Conservation (phyloP, 2,888 invertebrate species). For the Mycalesis mineus region DNA sequence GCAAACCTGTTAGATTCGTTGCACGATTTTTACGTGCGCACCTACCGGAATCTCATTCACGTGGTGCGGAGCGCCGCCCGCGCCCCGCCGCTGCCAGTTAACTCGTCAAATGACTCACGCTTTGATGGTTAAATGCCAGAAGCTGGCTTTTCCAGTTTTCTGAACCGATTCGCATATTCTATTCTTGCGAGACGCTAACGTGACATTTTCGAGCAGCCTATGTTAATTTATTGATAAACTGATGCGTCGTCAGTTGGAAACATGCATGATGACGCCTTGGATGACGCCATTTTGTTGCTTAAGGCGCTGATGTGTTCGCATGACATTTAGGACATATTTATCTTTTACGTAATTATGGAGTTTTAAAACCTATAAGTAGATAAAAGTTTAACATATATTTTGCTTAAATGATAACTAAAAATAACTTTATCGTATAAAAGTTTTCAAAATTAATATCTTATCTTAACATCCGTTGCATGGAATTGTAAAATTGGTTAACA, state of each 20-base stretch:
- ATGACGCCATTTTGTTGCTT: not conserved
- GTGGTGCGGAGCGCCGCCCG: conserved; percentile 61
- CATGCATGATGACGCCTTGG: not conserved
- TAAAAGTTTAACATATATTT: not conserved
- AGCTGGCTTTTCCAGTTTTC: conserved; percentile 76
- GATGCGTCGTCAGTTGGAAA: conserved; percentile 1
- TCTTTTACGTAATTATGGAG: not conserved
- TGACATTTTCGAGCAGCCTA: conserved; percentile 36
- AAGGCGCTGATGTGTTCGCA: not conserved
- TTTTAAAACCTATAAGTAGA: not conserved
- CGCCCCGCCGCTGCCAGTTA: conserved; percentile 62
- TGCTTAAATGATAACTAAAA: not conserved
- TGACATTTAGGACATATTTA: conserved; percentile 2
- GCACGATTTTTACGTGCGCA: conserved; percentile 79
- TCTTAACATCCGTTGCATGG: conserved; percentile 11
- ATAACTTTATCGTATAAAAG: not conserved
- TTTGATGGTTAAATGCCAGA: conserved; percentile 71
- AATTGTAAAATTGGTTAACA: conserved; percentile 28
- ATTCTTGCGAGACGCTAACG: conserved; percentile 45
- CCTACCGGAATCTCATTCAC: conserved; percentile 78
- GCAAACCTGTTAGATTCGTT: conserved; percentile 79
- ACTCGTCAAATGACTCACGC: conserved; percentile 77
- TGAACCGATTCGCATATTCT: conserved; percentile 69
- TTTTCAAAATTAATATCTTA: not conserved
- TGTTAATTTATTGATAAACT: conserved; percentile 26